Percentiles rank a stretch among this genome's conserved stretches.
Evolutionary conservation across 2,113 vertebrate species (phyloP).

Genomic region (Scomber scombrus): DNA sequence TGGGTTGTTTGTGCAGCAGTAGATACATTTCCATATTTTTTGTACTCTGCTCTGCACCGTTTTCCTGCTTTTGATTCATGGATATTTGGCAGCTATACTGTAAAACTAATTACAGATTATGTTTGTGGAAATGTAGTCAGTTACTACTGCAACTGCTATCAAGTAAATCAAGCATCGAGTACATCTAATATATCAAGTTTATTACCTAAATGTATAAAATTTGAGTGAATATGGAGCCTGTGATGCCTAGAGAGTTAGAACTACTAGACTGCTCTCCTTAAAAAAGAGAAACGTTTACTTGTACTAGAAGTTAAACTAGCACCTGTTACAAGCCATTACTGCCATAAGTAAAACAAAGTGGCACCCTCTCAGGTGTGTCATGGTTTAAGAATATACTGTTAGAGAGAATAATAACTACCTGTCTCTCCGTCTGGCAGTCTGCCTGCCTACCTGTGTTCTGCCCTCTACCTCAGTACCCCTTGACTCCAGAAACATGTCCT

Average conservation of each 20-base stretch:
- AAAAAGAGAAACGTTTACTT: background rate
- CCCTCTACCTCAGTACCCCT: conserved; percentile 57
- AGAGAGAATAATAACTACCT: conserved; percentile 19
- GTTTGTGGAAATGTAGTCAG: conserved; percentile 17
- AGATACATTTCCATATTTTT: background rate
- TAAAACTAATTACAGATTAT: conserved; percentile 21
- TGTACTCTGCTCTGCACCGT: background rate
- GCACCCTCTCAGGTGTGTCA: background rate
- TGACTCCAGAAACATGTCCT: conserved; percentile 78
- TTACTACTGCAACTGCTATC: conserved; percentile 21
- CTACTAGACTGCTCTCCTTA: background rate
- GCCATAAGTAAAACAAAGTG: background rate
- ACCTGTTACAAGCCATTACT: conserved; percentile 33
- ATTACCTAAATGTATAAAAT: background rate
- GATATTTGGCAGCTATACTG: conserved; percentile 18
- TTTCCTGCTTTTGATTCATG: background rate
- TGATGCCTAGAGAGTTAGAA: background rate
- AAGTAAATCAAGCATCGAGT: conserved; percentile 4
- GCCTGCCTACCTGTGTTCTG: conserved; percentile 45
- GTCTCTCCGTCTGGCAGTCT: conserved; percentile 25
- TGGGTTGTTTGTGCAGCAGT: background rate
- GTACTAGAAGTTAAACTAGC: conserved; percentile 5
- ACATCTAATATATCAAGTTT: conserved; percentile 18
- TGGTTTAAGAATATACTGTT: background rate
- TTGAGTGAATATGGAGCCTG: background rate